Evolutionary conservation across 2,888 invertebrate genomes (phyloP).

Genomic region (Capitulum mitella): DNA sequence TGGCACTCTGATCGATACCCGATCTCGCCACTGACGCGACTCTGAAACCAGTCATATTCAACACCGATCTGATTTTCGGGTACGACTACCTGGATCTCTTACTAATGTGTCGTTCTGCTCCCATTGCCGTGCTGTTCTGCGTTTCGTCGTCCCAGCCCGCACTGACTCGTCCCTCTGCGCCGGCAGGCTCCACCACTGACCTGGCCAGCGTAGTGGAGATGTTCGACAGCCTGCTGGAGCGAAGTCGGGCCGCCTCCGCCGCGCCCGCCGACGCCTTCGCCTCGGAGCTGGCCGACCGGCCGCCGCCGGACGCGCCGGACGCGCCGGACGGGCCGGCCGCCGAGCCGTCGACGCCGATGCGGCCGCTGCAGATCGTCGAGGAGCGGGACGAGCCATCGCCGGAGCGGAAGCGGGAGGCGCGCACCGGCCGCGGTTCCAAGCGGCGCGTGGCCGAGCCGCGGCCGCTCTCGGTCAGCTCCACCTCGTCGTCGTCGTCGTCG

Average conservation of each 20-base stretch:
- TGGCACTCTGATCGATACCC: too few relatives aligned
- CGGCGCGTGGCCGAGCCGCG: constrained; percentile 51
- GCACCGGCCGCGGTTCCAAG: neutral
- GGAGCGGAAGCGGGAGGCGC: neutral
- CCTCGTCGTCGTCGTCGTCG: constrained; percentile 54
- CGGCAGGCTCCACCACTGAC: constrained; percentile 14
- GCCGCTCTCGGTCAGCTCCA: constrained; percentile 67
- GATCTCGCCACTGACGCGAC: too few relatives aligned
- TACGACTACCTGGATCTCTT: too few relatives aligned
- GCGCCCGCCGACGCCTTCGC: neutral
- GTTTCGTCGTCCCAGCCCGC: too few relatives aligned
- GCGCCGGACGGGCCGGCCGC: neutral
- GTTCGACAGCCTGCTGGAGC: constrained; percentile 14
- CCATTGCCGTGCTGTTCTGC: too few relatives aligned
- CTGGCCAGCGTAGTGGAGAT: constrained; percentile 21
- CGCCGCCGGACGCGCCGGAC: constrained; percentile 5
- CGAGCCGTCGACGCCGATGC: neutral
- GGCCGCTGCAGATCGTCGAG: constrained; percentile 10
- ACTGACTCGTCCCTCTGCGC: neutral
- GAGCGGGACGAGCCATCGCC: neutral
- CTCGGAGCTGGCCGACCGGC: neutral
- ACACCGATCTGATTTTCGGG: too few relatives aligned
- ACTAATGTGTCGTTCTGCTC: too few relatives aligned
- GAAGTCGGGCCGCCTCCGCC: neutral
- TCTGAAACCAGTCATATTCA: too few relatives aligned